Evolutionary conservation across 2,888 invertebrate genomes (phyloP), one percentile per base, ranked within the genome.

Genomic region (Temnothorax ravouxi): DNA sequence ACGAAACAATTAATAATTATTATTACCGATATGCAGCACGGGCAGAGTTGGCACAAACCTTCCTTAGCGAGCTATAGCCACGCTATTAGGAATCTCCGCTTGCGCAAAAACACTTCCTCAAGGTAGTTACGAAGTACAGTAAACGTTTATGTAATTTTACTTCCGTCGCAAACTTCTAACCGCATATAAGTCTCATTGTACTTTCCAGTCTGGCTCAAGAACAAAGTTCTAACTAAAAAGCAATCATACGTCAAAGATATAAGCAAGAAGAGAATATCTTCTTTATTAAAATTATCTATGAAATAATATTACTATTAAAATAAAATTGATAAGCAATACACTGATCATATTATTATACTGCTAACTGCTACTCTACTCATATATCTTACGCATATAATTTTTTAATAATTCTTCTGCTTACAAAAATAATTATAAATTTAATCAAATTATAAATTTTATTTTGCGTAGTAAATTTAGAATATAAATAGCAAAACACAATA

Each of bases 1-100:
- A 56, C 18, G 18, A 54, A 29, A 67, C 15, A 44, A 77, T 77
- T 77, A 77, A 54, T 50, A 41, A 54, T 67, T 66, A 67, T 77
- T 29, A 56, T 56, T 67, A 56, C n/a, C n/a, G n/a, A 29, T 56
- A 44, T 56, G 44, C 41, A 44, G 29, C 15, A 47, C n/a, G 41
- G 44, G 4, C 38, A n/a, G 50, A 52, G 3, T 44, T 61, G 11
- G 76, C 38, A 34, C n/a, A 29, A 38, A 21, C 0, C 13, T 38
- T 54, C 38, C 54, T 21, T 47, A 29, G 34, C 18, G 8, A 47
- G 6, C n/a, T 52, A 62, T 52, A 75, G 44, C 29, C 1, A 18
- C n/a, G 50, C 29, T 62, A 81, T 44, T 81, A 64, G 13, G 54
- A 66, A 47, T 52, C 25, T 56, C n/a, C 29, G 41, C 9, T 64